These are phyloP conservation scores for Stenotaenia linearis DNA, from an alignment of 2,888 invertebrate genomes.

Conservation along the genomic window DNA sequence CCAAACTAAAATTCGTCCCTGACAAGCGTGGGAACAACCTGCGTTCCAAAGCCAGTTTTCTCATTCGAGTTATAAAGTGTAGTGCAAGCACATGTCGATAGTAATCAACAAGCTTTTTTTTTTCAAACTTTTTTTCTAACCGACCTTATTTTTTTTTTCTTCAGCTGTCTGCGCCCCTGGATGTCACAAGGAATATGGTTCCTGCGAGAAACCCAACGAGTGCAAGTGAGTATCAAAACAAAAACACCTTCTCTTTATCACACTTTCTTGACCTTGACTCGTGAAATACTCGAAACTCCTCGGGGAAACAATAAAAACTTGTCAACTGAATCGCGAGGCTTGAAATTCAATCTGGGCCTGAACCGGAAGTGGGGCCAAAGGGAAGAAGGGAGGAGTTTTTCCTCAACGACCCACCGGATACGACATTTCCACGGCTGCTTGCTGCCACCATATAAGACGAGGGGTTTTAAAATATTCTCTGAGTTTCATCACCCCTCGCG, in stretches of 20 bases:
- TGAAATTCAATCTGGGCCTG: not conserved
- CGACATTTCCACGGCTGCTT: constrained; percentile 13
- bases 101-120: constrained; percentile 15
- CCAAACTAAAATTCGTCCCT: constrained; percentile 24
- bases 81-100: constrained; percentile 27
- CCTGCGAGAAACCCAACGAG: constrained; percentile 85
- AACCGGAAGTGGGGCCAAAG: not conserved
- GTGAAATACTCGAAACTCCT: no score
- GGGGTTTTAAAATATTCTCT: not conserved
- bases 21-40: constrained; percentile 31
- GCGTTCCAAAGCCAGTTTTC: constrained; percentile 17
- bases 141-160: constrained; percentile 47
- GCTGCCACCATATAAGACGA: not conserved
- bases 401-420: constrained; percentile 16
- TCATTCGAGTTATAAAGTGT: constrained; percentile 15
- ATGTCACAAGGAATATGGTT: constrained; percentile 84
- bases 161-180: constrained; percentile 89
- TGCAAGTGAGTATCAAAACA: constrained; percentile 75
- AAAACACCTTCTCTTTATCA: not conserved
- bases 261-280: not conserved
- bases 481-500: not conserved
- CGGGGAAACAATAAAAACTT: not conserved
- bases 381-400: not conserved
- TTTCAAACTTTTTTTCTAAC: not conserved
- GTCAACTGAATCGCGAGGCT: not conserved